Evolutionary conservation across 1,140 invertebrate genomes (phyloP).

Genomic region (Drosophila mauritiana): DNA sequence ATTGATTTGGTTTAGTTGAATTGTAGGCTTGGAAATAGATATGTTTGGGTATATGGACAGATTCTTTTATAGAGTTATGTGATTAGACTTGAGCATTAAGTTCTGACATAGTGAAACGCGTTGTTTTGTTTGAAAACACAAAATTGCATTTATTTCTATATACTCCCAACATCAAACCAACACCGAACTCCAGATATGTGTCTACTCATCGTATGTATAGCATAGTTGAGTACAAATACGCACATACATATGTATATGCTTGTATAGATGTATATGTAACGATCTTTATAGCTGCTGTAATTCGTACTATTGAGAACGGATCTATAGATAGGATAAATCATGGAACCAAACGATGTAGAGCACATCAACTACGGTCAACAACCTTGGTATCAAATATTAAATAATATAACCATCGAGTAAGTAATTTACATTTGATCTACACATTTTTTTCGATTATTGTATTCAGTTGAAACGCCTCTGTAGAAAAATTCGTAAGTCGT

Average conservation of each 20-base stretch:
- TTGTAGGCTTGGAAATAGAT: no score
- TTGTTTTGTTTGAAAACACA: slow-evolving; percentile 27
- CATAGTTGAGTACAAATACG: slow-evolving; percentile 41
- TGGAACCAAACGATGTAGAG: slow-evolving; percentile 55
- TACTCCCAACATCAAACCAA: slow-evolving; percentile 49
- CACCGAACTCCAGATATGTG: slow-evolving; percentile 54
- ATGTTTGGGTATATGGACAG: no score
- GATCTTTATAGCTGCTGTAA: slow-evolving; percentile 37
- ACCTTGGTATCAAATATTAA: slow-evolving; percentile 57
- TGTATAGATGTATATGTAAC: slow-evolving; percentile 42
- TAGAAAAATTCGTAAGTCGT: slow-evolving; percentile 62
- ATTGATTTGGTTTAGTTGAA: no score
- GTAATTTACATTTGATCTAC: slow-evolving; percentile 46
- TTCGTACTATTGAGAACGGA: slow-evolving; percentile 38
- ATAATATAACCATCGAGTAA: slow-evolving; percentile 42
- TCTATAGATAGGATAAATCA: slow-evolving; percentile 45
- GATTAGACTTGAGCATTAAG: no score
- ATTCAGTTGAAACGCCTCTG: slow-evolving; percentile 67
- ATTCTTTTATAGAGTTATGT: no score
- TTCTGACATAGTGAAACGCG: neutral
- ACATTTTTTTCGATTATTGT: slow-evolving; percentile 60
- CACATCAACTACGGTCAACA: slow-evolving; percentile 55
- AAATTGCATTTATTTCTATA: slow-evolving; percentile 41
- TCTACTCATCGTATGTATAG: slow-evolving; percentile 53
- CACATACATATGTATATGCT: slow-evolving; percentile 14